Evolutionary conservation across 2,797 vertebrate genomes (phyloP).

Genomic region (Rhynchotus rufescens): DNA sequence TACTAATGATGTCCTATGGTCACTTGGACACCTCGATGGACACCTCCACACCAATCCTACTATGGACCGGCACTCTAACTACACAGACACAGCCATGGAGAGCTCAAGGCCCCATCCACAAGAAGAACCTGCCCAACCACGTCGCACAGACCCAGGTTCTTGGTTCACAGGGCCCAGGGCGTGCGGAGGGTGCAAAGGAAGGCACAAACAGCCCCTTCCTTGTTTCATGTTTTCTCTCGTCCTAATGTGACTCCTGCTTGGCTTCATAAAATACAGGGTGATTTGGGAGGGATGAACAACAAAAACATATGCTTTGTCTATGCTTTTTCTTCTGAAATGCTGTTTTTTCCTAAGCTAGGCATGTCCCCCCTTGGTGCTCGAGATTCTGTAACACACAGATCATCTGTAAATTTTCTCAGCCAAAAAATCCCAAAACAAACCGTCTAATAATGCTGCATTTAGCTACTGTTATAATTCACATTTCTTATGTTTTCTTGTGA

Average conservation of each 20-base stretch:
- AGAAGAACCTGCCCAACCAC: background rate
- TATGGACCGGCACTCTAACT: fast-evolving
- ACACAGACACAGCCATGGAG: fast-evolving
- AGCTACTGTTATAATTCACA: background rate
- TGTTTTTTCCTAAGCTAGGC: background rate
- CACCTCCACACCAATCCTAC: fast-evolving
- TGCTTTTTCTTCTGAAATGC: fast-evolving
- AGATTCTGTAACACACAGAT: background rate
- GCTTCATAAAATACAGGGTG: background rate
- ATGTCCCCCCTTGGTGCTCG: background rate
- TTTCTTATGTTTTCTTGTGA: conserved; percentile 35
- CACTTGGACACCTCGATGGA: background rate
- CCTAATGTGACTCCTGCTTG: background rate
- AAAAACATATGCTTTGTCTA: fast-evolving
- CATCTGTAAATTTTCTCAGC: background rate
- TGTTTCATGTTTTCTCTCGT: background rate
- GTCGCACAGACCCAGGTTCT: background rate
- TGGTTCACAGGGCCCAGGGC: background rate
- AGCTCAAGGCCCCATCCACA: background rate
- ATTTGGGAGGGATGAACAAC: background rate
- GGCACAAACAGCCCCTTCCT: background rate
- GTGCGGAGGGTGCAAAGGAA: fast-evolving
- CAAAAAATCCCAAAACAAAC: background rate
- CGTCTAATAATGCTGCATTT: background rate
- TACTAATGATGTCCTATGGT: background rate